Evolutionary conservation across 2,113 vertebrate genomes (phyloP), one percentile per base, ranked within the genome.

Genomic region (Dermatemys mawii): DNA sequence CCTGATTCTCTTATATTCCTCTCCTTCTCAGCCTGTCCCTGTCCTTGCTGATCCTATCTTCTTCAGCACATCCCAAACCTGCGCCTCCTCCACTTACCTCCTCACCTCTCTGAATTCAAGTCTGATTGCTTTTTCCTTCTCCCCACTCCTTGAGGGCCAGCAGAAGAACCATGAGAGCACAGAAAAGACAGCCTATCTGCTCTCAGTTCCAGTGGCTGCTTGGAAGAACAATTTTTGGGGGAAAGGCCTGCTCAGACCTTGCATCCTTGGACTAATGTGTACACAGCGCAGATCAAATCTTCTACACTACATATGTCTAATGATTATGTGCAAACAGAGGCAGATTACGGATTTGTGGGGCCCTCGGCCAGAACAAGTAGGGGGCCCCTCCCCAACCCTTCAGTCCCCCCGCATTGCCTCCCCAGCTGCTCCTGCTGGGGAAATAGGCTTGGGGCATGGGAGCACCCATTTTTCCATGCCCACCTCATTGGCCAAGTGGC

Each of bases 251-350:
- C 49, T 91, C 78, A 87, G 70, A 55, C 94, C 70, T 81, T 9
- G 41, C 79, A 41, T 4, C 73, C 78, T 93, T 84, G 63, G 83
- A 95, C 21, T 41, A n/a, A 22, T 73, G 35, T 3, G 55, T 78
- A 41, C 48, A 78, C 22, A 51, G 19, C 63, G 53, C 41, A 93
- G 82, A 97, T 89, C 51, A 84, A 95, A 90, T 94, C 82, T 89
- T 92, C 51, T 81, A 92, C 89, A 5, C 67, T 41, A 17, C 19
- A 41, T 41, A 73, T 16, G 21, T 12, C 48, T 54, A 88, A 29
- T 49, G 94, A 83, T 26, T 38, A 88, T 86, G 50, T 5, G 3
- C 17, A 51, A 51, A 51, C 50, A 19, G 17, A 51, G 17, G 50
- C 50, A 51, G 50, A 51, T 51, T 51, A 51, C 17, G 50, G 50